Conservation (phyloP, 2,797 vertebrate genomes). For the Epinephelus coioides region DNA sequence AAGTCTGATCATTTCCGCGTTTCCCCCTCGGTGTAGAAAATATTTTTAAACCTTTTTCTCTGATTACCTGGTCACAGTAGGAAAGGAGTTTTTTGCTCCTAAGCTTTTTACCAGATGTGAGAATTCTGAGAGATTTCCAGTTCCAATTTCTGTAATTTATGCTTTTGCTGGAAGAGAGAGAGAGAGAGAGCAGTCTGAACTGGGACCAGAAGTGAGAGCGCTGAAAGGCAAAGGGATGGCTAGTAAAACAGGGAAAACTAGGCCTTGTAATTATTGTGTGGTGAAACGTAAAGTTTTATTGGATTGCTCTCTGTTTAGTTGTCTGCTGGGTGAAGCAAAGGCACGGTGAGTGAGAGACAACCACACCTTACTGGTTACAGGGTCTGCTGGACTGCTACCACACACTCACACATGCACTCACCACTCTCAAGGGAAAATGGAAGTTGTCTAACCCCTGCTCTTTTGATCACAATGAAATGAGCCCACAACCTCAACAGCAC, state of each 20-base stretch:
- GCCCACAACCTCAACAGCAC: constrained; percentile 48
- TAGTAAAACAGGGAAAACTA: constrained; percentile 62
- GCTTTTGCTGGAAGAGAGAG: constrained; percentile 64
- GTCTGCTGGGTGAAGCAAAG: constrained; percentile 61
- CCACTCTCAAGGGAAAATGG: constrained; percentile 22
- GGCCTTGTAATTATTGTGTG: constrained; percentile 76
- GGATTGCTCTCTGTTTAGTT: constrained; percentile 67
- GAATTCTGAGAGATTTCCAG: constrained; percentile 75
- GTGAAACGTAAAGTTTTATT: constrained; percentile 77
- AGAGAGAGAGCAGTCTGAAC: constrained; percentile 62
- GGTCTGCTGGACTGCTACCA: constrained; percentile 39
- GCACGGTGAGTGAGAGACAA: constrained; percentile 42
- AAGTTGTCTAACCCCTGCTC: constrained; percentile 39
- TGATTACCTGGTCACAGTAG: constrained; percentile 74
- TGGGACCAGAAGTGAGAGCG: constrained; percentile 60
- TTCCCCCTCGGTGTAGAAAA: constrained; percentile 53
- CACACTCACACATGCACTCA: constrained; percentile 25
- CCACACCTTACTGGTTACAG: constrained; percentile 60
- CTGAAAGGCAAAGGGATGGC: constrained; percentile 61
- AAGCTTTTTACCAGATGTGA: constrained; percentile 78
- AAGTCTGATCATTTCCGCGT: constrained; percentile 60
- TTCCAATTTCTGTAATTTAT: constrained; percentile 80
- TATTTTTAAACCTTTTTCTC: constrained; percentile 73
- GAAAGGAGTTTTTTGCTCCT: constrained; percentile 55
- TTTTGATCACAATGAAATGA: constrained; percentile 49